phyloP scores from a whole-genome alignment of 2,797 vertebrate genomes.

The Mus spretus region DNA sequence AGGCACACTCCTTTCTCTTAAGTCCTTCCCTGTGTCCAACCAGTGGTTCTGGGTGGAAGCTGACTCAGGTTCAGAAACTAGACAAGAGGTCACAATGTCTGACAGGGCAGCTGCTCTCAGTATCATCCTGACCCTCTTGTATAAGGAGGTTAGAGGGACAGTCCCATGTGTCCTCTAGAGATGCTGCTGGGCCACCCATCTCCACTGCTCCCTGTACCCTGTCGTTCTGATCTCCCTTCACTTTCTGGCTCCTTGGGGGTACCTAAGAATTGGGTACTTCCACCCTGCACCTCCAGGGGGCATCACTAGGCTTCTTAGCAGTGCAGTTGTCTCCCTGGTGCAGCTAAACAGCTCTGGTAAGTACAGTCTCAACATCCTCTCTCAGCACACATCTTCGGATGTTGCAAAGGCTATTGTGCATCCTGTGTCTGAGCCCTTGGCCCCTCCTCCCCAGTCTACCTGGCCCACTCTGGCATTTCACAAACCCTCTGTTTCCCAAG shows the following conservation, averaged over 20 bases:
- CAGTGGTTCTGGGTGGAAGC: not conserved
- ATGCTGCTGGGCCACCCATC: not conserved
- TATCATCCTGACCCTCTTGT: not conserved
- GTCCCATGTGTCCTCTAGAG: not conserved
- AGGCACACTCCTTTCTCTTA: not conserved
- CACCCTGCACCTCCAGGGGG: not conserved
- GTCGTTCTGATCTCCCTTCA: not conserved
- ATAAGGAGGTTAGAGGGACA: not conserved
- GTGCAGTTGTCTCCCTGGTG: not conserved
- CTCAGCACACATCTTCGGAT: not conserved
- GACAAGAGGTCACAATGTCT: no score
- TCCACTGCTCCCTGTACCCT: no score
- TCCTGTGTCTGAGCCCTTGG: fast-evolving
- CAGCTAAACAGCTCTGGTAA: not conserved
- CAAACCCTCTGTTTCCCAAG: not conserved
- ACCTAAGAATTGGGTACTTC: not conserved
- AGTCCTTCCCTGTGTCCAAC: not conserved
- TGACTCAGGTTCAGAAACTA: not conserved
- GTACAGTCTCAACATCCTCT: no score
- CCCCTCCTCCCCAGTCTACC: not conserved
- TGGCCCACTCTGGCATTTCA: not conserved
- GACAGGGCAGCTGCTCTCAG: not conserved
- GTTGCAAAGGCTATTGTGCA: not conserved
- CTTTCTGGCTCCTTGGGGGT: not conserved
- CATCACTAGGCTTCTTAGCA: not conserved